Base-by-base conservation (phyloP, 37 sponge, comb jelly and placozoan genomes). In the Oopsacas minuta region DNA sequence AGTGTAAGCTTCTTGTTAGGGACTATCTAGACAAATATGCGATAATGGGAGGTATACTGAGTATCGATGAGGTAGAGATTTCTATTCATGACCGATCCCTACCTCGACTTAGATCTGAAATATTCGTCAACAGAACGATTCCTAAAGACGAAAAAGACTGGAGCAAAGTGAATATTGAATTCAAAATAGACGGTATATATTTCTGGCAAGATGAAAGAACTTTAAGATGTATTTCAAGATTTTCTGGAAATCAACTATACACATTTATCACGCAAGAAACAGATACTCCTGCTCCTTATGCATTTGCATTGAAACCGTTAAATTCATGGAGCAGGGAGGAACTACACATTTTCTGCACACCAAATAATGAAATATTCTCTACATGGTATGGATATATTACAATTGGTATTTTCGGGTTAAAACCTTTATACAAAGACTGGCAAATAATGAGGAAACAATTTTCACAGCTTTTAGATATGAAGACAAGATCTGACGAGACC, bases 1-100 rank as follows among this genome's bases (percentile, higher is more conserved):
- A n/a, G 17, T 20, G 20, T 34, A 61, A 61, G 28, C 30, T 61
- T 0, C 90, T 92, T 20, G 82, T 95, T 51, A 89, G 91, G 75
- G 96, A 95, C 83, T 88, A 86, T 81, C 87, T 87, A 1, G 91
- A 95, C 81, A 93, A 95, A 87, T 53, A 92, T 37, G 88, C 89
- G 23, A 86, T 95, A 12, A 85, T 95, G 52, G 92, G 92, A 0
- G 92, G 90, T 1, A 90, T 96, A 25, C 75, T 61, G 1, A 61
- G 75, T 12, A 61, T 61, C 28, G 75, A 61, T 61, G 75, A 61
- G 30, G 30, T 61, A 25, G 75, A 61, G 75, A 61, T n/a, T 61
- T 61, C 75, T 61, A 10, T 61, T 34, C 75, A 12, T 12, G 75
- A 61, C 17, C 20, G 22, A 12, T 25, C 75, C 75, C 75, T 61